Evolutionary conservation across 1,140 invertebrate genomes (phyloP).

Genomic region (Formica selysi): DNA sequence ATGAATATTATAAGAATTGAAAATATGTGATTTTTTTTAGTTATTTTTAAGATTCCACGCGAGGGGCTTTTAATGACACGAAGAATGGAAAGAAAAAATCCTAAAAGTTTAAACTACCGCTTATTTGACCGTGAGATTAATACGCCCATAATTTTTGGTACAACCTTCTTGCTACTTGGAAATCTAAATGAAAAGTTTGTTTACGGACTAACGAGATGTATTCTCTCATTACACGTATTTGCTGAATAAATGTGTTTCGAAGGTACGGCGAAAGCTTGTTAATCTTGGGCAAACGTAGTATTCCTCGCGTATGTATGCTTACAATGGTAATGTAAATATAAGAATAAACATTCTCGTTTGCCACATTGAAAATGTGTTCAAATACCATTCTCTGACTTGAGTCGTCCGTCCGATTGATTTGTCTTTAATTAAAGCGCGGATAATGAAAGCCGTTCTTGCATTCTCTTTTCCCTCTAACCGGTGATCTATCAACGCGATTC

Average conservation of each 20-base stretch:
- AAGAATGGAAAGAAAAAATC: too few species aligned
- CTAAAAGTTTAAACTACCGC: not conserved
- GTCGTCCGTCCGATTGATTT: not conserved
- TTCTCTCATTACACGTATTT: not conserved
- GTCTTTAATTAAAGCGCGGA: constrained; percentile 31
- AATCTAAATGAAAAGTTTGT: not conserved
- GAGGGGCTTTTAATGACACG: not conserved
- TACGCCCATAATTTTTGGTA: not conserved
- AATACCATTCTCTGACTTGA: constrained; percentile 9
- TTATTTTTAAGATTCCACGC: not conserved
- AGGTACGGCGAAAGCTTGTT: not conserved
- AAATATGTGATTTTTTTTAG: not conserved
- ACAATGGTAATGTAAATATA: not conserved
- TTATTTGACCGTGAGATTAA: not conserved
- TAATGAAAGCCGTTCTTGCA: not conserved
- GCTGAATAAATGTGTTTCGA: constrained; percentile 1
- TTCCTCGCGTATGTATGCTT: not conserved
- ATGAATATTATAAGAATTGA: not conserved
- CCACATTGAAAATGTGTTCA: not conserved
- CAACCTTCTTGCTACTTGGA: not conserved
- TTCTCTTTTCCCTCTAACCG: not conserved
- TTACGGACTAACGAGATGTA: not conserved
- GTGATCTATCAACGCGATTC: constrained; percentile 6
- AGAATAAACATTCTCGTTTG: not conserved
- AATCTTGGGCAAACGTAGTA: not conserved